Evolutionary conservation across 64 coral and sea anemone species (phyloP), one percentile per base, ranked within the genome.

Genomic region (Pocillopora damicornis): DNA sequence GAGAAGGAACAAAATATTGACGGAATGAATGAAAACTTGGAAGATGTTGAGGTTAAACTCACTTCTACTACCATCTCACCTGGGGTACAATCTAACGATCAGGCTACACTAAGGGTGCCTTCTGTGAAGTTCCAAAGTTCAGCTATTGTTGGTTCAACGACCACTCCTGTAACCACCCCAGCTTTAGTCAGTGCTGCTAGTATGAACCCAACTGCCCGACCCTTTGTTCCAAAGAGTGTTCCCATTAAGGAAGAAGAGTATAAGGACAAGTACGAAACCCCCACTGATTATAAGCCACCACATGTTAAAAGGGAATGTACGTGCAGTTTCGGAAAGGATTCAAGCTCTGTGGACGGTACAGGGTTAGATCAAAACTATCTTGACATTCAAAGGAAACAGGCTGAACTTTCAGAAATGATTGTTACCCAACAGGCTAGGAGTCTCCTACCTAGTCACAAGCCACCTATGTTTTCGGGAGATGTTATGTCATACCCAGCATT

Each of bases 1-100:
- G 63, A 89, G 13, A 20, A 68, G 66, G 88, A 89, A 42, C 42
- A 89, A 68, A 86, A 73, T 23, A 66, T 86, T 68, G 82, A 86
- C 22, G 69, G 30, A 63, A 56, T 86, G 37, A 86, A 72, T 59
- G 56, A 66, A 17, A 25, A 72, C 36, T 59, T 73, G 56, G 64
- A 86, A 86, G 22, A 16, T 17, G 22, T 68, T 56, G 73, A 72
- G 30, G 82, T 22, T 56, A 73, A 86, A 86, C 23, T 56, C 10
- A 73, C 82, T 36, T 51, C 65, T 26, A 72, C 16, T 42, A 11
- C 82, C 63, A 42, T 85, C 30, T 69, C 34, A 45, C 22, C 15
- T 68, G 62, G 71, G 35, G 35, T 63, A 67, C 26, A 20, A 37
- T 36, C 62, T 45, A 23, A 38, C 9, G 42, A 37, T 57, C 68